Percentiles rank a stretch among this genome's conserved stretches.
phyloP scores from a whole-genome alignment of 2,113 vertebrate species.

The Penelope pileata region DNA sequence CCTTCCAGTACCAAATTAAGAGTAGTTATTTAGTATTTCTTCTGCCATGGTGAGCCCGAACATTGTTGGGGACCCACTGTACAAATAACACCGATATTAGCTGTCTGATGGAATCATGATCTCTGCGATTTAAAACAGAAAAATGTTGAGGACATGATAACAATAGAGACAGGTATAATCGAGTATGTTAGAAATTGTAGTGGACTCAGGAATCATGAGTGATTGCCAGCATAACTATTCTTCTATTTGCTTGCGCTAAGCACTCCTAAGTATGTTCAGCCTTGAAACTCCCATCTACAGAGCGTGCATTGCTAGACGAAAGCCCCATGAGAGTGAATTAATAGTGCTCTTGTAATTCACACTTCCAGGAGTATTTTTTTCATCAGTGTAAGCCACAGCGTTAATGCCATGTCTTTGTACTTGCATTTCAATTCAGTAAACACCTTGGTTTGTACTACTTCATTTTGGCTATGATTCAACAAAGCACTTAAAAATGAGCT shows the following conservation, averaged over 20 bases:
- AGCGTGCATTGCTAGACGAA: background rate
- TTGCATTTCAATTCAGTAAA: constrained; percentile 15
- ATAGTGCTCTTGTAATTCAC: constrained; percentile 17
- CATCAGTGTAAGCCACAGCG: background rate
- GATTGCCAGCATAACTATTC: background rate
- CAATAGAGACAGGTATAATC: background rate
- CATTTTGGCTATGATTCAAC: constrained; percentile 42
- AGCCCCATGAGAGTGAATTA: background rate
- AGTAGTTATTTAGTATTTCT: background rate
- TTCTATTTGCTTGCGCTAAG: constrained; percentile 4
- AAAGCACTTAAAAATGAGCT: constrained; percentile 58
- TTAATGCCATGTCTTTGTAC: constrained; percentile 7
- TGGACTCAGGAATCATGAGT: background rate
- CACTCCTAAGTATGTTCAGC: constrained; percentile 13
- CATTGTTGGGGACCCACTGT: background rate
- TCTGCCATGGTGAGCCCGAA: background rate
- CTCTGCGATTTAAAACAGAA: background rate
- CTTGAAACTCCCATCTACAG: constrained; percentile 6
- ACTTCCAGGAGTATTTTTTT: constrained; percentile 30
- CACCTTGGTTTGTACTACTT: constrained; percentile 14
- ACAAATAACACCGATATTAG: background rate
- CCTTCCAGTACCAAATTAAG: background rate
- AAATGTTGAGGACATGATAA: background rate
- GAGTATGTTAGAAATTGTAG: background rate
- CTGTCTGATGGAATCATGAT: background rate